These are phyloP conservation scores for Nerophis ophidion DNA, from an alignment of 2,113 vertebrate species.

Conservation along the genomic window DNA sequence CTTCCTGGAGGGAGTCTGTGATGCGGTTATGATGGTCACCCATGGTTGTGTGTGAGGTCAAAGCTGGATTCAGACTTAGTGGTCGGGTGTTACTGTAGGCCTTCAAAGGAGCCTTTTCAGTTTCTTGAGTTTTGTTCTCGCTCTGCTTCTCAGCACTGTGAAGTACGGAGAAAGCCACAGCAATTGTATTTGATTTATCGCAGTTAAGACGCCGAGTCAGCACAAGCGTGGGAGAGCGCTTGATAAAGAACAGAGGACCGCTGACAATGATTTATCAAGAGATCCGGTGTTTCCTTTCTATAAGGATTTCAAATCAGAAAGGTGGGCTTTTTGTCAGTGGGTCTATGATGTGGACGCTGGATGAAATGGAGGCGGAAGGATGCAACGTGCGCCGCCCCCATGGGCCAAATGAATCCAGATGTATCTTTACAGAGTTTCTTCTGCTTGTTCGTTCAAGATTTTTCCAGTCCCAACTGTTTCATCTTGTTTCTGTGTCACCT, in stretches of 20 bases:
- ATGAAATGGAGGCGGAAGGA: constrained; percentile 42
- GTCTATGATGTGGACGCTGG: constrained; percentile 27
- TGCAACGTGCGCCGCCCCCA: constrained; percentile 38
- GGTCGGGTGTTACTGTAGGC: constrained; percentile 22
- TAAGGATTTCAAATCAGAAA: constrained; percentile 19
- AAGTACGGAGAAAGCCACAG: constrained; percentile 31
- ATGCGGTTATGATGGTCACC: constrained; percentile 54
- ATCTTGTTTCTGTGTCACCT: constrained; percentile 32
- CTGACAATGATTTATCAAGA: constrained; percentile 20
- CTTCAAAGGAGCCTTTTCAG: constrained; percentile 21
- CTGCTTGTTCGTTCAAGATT: constrained; percentile 51
- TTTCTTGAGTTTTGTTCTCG: constrained; percentile 31
- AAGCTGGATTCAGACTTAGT: constrained; percentile 29
- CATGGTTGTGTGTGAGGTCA: constrained; percentile 40
- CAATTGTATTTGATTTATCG: constrained; percentile 35
- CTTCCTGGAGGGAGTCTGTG: constrained; percentile 33
- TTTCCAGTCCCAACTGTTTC: constrained; percentile 39
- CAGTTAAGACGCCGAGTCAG: constrained; percentile 16
- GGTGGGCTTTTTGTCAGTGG: constrained; percentile 21
- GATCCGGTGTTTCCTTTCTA: constrained; percentile 20
- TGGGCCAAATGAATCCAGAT: constrained; percentile 66
- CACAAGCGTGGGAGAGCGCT: constrained; percentile 20
- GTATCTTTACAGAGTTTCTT: constrained; percentile 61
- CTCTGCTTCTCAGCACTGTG: constrained; percentile 29
- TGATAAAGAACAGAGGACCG: constrained; percentile 20